Evolutionary conservation across 2,888 invertebrate species (phyloP).

Genomic region (Busseola fusca): DNA sequence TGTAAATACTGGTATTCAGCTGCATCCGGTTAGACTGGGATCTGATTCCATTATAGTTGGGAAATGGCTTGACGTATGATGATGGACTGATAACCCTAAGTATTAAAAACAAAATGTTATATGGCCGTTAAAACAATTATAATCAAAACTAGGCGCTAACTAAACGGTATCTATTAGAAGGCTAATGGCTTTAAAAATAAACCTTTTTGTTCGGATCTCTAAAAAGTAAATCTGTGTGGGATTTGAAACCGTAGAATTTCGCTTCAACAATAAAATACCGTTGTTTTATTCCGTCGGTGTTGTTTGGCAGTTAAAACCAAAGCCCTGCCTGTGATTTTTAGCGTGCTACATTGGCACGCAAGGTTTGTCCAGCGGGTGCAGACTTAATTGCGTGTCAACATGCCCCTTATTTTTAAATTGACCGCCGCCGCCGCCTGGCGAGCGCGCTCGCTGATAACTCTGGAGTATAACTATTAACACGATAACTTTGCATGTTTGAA

Average conservation of each 20-base stretch:
- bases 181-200: no score
- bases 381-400: slow-evolving; percentile 73
- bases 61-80: no score
- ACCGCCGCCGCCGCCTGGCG: slow-evolving; percentile 48
- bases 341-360: slow-evolving; percentile 60
- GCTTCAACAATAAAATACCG: slow-evolving; percentile 24
- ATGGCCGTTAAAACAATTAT: no score
- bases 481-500: slow-evolving; percentile 44
- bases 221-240: slow-evolving; percentile 3
- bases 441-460: slow-evolving; percentile 44
- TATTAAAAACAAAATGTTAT: no score
- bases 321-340: slow-evolving; percentile 56
- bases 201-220: not conserved
- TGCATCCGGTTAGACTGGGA: no score
- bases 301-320: slow-evolving; percentile 40
- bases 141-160: no score
- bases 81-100: no score
- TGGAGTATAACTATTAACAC: slow-evolving; percentile 45
- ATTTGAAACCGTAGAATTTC: slow-evolving; percentile 27
- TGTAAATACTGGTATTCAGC: no score
- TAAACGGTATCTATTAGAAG: no score
- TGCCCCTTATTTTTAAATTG: slow-evolving; percentile 69
- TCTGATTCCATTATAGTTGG: no score
- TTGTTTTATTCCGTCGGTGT: slow-evolving; percentile 27
- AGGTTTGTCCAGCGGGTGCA: slow-evolving; percentile 59